Conservation (phyloP, 53 echinoderm and acorn worm species). For the Antedon mediterranea region DNA sequence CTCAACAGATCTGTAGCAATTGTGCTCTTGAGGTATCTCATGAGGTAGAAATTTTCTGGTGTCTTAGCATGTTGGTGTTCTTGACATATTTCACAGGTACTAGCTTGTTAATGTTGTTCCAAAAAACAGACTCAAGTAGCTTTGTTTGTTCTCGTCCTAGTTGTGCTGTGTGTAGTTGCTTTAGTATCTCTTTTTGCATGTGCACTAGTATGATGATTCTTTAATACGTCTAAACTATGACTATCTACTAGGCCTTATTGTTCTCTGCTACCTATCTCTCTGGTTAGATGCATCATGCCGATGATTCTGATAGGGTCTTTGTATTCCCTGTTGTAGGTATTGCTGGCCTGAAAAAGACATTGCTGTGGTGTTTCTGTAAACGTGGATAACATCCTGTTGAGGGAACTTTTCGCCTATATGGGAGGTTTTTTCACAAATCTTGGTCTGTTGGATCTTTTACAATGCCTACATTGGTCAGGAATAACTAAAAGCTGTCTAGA, state of each 20-base stretch:
- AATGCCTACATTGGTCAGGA: too few relatives aligned
- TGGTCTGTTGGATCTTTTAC: constrained; percentile 10
- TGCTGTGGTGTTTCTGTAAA: not conserved
- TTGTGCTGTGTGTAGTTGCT: constrained; percentile 19
- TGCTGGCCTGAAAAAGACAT: constrained; percentile 9
- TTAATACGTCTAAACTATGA: too few relatives aligned
- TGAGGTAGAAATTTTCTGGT: not conserved
- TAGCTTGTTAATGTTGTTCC: constrained; percentile 2
- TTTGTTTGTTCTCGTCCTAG: constrained; percentile 12
- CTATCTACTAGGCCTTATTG: not conserved
- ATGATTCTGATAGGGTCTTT: not conserved
- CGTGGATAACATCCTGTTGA: too few relatives aligned
- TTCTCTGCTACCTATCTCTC: not conserved
- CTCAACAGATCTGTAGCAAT: constrained; percentile 15
- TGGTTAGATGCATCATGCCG: not conserved
- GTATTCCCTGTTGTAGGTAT: not conserved
- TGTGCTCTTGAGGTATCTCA: not conserved
- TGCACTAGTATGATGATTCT: constrained; percentile 7
- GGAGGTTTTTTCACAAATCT: not conserved
- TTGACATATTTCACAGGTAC: not conserved
- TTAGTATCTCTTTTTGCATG: constrained; percentile 16
- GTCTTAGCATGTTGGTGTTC: not conserved
- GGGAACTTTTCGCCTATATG: too few relatives aligned
- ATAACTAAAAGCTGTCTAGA: too few relatives aligned
- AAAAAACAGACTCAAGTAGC: not conserved